phyloP scores from a whole-genome alignment of 2,888 invertebrate genomes.

The Athrips mouffetella region DNA sequence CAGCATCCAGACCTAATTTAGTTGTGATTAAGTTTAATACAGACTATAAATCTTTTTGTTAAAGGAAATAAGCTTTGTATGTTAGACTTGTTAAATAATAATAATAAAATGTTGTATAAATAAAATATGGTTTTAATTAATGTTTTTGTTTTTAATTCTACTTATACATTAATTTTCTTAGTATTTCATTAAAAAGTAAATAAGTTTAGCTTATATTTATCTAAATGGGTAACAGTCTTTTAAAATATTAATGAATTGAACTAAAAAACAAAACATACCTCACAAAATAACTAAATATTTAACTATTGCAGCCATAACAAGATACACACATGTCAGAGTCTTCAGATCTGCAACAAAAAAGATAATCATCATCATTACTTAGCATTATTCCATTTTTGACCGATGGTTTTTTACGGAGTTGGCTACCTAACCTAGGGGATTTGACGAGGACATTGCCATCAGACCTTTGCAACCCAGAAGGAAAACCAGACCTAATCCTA shows the following conservation, averaged over 20 bases:
- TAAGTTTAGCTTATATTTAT: background rate
- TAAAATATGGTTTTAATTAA: background rate
- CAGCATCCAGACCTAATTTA: conserved; percentile 8
- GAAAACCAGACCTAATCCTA: too few species aligned
- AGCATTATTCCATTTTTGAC: too few species aligned
- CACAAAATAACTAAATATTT: background rate
- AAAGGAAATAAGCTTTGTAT: too few species aligned
- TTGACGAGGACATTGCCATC: too few species aligned
- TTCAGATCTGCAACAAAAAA: conserved; percentile 52
- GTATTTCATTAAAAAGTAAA: background rate
- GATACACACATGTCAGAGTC: conserved; percentile 58
- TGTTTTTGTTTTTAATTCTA: conserved; percentile 2
- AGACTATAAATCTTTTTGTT: conserved; percentile 6
- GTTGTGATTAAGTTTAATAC: conserved; percentile 11
- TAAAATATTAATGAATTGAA: conserved; percentile 6
- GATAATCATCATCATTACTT: conserved; percentile 18
- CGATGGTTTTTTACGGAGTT: too few species aligned
- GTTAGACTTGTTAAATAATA: too few species aligned
- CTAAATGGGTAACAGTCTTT: conserved; percentile 7
- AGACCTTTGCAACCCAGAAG: too few species aligned
- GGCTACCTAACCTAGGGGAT: too few species aligned
- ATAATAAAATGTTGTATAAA: too few species aligned
- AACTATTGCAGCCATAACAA: conserved; percentile 48
- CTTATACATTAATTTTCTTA: too few species aligned
- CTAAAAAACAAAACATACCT: conserved; percentile 1